Percentiles rank a stretch among this genome's conserved stretches.
Conservation (phyloP, 2,797 vertebrate genomes). For the Myotis vivesi region DNA sequence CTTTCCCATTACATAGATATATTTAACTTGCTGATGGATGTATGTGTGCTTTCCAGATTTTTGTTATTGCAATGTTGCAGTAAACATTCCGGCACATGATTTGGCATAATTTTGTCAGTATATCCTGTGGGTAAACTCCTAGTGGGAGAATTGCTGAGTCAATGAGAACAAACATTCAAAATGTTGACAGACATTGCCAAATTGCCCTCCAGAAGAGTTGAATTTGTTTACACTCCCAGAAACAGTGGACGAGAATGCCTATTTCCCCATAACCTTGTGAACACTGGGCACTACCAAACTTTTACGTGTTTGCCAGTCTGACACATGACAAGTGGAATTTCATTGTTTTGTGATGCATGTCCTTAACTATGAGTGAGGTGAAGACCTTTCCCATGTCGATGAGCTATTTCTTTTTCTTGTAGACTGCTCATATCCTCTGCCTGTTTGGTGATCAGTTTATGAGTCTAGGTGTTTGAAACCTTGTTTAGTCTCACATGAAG, state of each 20-base stretch:
- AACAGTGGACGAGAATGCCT: neutral
- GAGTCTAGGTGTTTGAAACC: neutral
- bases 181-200: constrained; percentile 63
- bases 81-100: neutral
- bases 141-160: constrained; percentile 21
- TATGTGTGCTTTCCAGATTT: neutral
- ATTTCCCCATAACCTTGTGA: constrained; percentile 35
- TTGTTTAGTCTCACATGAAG: neutral
- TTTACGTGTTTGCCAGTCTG: constrained; percentile 11
- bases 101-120: constrained; percentile 2
- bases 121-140: constrained; percentile 23
- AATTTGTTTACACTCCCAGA: constrained; percentile 51
- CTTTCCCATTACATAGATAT: neutral
- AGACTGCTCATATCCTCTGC: neutral
- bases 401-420: neutral
- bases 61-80: neutral
- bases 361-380: neutral
- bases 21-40: constrained; percentile 23
- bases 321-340: neutral
- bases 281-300: neutral
- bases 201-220: neutral
- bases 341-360: neutral
- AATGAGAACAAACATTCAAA: constrained; percentile 3
- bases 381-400: neutral
- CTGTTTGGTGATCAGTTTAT: neutral